phyloP scores from a whole-genome alignment of 2,888 invertebrate genomes.

The Corbicula japonica region DNA sequence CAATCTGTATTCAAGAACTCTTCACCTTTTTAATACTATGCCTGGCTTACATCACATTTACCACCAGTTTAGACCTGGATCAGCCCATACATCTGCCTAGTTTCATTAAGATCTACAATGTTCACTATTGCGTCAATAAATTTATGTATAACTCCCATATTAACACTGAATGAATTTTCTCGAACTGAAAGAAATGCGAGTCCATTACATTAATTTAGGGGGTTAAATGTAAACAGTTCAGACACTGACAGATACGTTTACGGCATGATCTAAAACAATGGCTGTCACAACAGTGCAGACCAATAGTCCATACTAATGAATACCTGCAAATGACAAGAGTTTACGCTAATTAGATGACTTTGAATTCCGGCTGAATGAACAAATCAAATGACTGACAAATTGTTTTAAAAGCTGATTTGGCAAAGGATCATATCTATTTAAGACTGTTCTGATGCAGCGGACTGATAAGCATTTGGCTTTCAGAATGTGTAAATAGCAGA shows the following conservation, averaged over 20 bases:
- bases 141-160: too few relatives aligned
- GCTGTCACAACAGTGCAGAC: conserved; percentile 24
- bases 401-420: conserved; percentile 18
- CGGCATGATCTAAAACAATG: conserved; percentile 10
- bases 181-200: too few relatives aligned
- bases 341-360: conserved; percentile 18
- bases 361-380: conserved; percentile 23
- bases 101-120: too few relatives aligned
- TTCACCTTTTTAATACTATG: too few relatives aligned
- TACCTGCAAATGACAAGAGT: conserved; percentile 22
- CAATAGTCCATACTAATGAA: background rate
- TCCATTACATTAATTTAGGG: too few relatives aligned
- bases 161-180: too few relatives aligned
- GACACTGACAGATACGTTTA: conserved; percentile 18
- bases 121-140: too few relatives aligned
- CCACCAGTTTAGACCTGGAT: too few relatives aligned
- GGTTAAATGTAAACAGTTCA: too few relatives aligned
- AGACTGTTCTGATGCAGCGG: background rate
- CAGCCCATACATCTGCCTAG: too few relatives aligned
- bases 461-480: background rate
- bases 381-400: conserved; percentile 28
- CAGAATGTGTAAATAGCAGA: conserved; percentile 11
- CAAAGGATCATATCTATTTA: conserved; percentile 24
- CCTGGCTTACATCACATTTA: too few relatives aligned
- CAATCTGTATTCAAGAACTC: too few relatives aligned